Base-by-base conservation (phyloP, 2,888 invertebrate genomes). In the Pristionchus fissidentatus region DNA sequence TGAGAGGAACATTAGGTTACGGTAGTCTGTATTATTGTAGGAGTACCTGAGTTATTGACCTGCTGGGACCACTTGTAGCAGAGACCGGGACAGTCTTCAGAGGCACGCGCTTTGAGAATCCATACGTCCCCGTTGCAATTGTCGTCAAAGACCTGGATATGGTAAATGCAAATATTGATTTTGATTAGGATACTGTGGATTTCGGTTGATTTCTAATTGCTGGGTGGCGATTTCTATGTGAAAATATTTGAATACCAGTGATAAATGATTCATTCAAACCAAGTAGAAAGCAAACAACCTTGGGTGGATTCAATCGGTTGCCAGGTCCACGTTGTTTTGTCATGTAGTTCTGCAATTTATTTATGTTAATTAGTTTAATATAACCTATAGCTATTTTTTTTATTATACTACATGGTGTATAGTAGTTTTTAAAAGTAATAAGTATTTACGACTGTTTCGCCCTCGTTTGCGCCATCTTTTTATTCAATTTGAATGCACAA, bases 51-150 rank as follows among this genome's bases (percentile, higher is more conserved):
- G 81, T 91, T 92, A 83, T 91, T 92, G 5, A 91, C 77, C 41
- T 84, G 84, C 84, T 91, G 91, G 26, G 88, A 87, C 91, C 91
- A 91, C 85, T 91, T 91, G 84, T 88, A 90, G 85, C 91, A 91
- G 3, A 85, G 85, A 5, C 88, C 85, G 35, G 89, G 88, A 85
- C 91, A 91, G n/a, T 91, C 91, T 43, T 90, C 90, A 3, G 87
- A 86, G 15, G 88, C 87, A 84, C 90, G 86, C n/a, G 90, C 90
- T 86, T 86, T 87, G 3, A 89, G 85, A 26, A 91, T 86, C 90
- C 91, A 92, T 13, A 89, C 88, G 83, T 90, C 90, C 75, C 84
- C 82, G 70, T 90, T 87, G 84, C 91, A 91, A 73, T 90, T 88
- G 82, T 91, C 88, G 84, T 90, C 91, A 86, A 86, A 91, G 4